These are phyloP conservation scores for Embiotoca jacksoni DNA, from an alignment of 2,113 vertebrate genomes.

Conservation along the genomic window DNA sequence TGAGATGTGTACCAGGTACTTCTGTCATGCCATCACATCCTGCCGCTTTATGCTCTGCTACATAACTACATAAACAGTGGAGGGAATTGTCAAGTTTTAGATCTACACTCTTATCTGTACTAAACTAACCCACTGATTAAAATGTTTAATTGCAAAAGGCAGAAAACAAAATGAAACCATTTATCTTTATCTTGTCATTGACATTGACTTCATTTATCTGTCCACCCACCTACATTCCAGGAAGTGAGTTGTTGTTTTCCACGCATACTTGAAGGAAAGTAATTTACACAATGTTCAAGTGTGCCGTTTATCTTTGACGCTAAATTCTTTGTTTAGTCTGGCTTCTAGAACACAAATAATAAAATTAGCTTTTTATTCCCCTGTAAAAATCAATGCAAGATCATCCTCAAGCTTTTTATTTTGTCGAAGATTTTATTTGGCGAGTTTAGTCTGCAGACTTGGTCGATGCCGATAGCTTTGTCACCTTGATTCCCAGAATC, in stretches of 20 bases:
- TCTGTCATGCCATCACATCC: too few relatives aligned
- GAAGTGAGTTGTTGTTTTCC: not conserved
- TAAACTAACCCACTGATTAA: too few relatives aligned
- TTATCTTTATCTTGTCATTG: not conserved
- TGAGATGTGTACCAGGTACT: too few relatives aligned
- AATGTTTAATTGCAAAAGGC: not conserved
- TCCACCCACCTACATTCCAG: not conserved
- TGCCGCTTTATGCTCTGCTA: too few relatives aligned
- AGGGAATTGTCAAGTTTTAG: too few relatives aligned
- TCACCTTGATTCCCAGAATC: conserved; percentile 19
- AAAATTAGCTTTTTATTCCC: not conserved
- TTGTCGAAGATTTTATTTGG: not conserved
- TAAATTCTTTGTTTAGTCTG: conserved; percentile 38
- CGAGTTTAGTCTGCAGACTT: conserved; percentile 4
- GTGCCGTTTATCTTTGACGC: conserved; percentile 36
- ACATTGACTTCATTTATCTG: not conserved
- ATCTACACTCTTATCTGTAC: too few relatives aligned
- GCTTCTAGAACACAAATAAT: not conserved
- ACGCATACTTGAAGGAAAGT: not conserved
- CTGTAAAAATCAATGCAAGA: fast-evolving
- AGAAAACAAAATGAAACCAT: conserved; percentile 9
- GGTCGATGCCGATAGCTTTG: conserved; percentile 6
- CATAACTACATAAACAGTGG: too few relatives aligned
- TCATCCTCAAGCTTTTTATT: not conserved
- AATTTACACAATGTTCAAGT: not conserved